Percentiles rank a stretch among this genome's conserved stretches.
Evolutionary conservation across 2,888 invertebrate genomes (phyloP).

Genomic region (Phrixothrix hirtus): DNA sequence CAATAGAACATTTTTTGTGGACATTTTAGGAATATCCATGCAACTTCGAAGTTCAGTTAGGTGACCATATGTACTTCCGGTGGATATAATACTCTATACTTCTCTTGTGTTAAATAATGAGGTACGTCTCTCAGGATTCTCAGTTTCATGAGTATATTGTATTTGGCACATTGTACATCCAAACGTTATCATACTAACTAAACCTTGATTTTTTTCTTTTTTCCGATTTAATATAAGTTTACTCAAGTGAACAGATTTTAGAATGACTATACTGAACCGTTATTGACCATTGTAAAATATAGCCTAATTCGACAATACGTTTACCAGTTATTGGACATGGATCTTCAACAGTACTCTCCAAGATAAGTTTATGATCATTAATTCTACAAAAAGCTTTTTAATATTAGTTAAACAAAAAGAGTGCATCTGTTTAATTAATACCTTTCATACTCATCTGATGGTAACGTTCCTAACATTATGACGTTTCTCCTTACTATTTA

Average conservation of each 20-base stretch:
- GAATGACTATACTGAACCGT: background rate
- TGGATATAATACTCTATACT: background rate
- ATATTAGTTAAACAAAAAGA: too few relatives aligned
- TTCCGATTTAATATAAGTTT: background rate
- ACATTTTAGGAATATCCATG: background rate
- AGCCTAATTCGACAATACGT: background rate
- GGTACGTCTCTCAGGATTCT: too few relatives aligned
- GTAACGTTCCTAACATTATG: too few relatives aligned
- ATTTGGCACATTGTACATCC: background rate
- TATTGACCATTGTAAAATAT: background rate
- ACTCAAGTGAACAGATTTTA: background rate
- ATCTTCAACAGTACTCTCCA: too few relatives aligned
- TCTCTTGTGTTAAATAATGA: background rate
- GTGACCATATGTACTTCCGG: too few relatives aligned
- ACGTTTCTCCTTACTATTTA: too few relatives aligned
- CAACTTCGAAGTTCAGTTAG: background rate
- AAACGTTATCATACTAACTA: background rate
- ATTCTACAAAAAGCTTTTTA: too few relatives aligned
- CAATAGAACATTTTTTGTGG: too few relatives aligned
- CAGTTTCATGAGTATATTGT: background rate
- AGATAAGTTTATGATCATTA: too few relatives aligned
- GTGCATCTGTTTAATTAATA: too few relatives aligned
- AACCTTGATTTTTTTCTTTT: background rate
- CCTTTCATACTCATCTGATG: too few relatives aligned
- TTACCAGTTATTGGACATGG: too few relatives aligned